Evolutionary conservation across 2,113 vertebrate genomes (phyloP).

Genomic region (Poecilia latipinna): DNA sequence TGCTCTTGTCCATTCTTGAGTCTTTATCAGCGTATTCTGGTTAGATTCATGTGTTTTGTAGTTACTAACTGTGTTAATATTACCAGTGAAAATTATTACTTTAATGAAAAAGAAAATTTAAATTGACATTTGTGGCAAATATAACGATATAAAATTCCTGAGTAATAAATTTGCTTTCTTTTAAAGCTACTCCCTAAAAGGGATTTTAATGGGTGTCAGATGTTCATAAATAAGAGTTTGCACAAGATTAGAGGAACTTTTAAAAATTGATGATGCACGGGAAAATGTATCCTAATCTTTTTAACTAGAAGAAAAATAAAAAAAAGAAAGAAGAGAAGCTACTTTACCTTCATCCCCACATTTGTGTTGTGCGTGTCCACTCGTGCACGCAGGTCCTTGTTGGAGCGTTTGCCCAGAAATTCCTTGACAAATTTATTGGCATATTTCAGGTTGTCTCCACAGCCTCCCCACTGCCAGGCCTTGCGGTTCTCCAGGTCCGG

Average conservation of each 20-base stretch:
- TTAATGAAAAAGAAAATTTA: conserved; percentile 35
- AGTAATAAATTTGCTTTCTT: conserved; percentile 5
- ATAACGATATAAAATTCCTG: conserved; percentile 7
- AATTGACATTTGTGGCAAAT: conserved; percentile 8
- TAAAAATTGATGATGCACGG: neutral
- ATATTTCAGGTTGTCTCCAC: conserved; percentile 97
- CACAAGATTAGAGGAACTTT: neutral
- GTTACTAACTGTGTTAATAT: conserved; percentile 4
- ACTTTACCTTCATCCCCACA: conserved; percentile 95
- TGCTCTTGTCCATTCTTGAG: conserved; percentile 22
- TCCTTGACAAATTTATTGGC: conserved; percentile 99
- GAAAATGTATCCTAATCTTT: neutral
- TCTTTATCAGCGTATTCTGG: conserved; percentile 26
- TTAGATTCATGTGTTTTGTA: conserved; percentile 20
- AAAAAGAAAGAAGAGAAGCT: neutral
- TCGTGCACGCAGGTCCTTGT: conserved; percentile 93
- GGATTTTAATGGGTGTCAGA: neutral
- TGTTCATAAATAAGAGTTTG: conserved; percentile 9
- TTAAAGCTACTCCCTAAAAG: conserved; percentile 27
- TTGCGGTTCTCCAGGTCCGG: conserved; percentile 96
- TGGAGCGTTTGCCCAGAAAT: conserved; percentile 95
- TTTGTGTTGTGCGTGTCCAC: conserved; percentile 98
- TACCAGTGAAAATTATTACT: conserved; percentile 20
- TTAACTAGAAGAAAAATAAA: neutral
- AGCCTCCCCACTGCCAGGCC: conserved; percentile 99